Base-by-base conservation (phyloP, 2,888 invertebrate genomes). In the Tanypteryx hageni region DNA sequence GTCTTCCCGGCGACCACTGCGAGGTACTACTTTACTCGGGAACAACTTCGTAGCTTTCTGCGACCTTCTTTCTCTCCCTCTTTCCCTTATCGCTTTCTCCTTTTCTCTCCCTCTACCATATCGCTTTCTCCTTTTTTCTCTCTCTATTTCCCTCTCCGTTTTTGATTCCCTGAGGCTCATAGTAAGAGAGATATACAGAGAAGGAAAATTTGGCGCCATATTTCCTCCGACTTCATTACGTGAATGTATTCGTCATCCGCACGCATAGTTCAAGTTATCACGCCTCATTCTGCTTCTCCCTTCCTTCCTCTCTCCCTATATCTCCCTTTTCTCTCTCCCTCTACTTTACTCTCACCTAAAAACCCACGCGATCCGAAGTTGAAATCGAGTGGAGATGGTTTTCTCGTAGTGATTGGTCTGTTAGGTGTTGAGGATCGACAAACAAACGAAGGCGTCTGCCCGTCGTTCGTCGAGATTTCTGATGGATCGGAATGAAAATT, bases 211-310 rank as follows among this genome's bases (percentile, higher is more conserved):
- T 27, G 44, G 11, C 22, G 76, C 16, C 22, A n/a, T 76, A 76
- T 76, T 22, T 76, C 76, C n/a, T 27, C 11, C 22, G 27, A 76
- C 76, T 76, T 76, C 76, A 76, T 76, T 76, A 76, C 76, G 76
- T 7, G 76, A 76, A 76, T 22, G 76, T 18, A 27, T 11, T n/a
- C 76, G 44, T 44, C 44, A 44, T 44, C 44, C 44, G 44, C 44
- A 44, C 44, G 44, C 44, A 44, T 44, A 44, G 3, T 44, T 44
- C 44, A 5, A 44, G 44, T 44, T 44, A 3, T 44, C 44, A 44
- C 44, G 1, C 44, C 44, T 5, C 44, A 44, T 44, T 44, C 44
- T 44, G 3, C 44, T 44, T 44, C 44, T 44, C 5, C 44, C 44
- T 44, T 5, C 44, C 44, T 5, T 44, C 5, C 5, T 44, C 44